phyloP scores from a whole-genome alignment of 2,888 invertebrate species.

The Sphinx pinastri region DNA sequence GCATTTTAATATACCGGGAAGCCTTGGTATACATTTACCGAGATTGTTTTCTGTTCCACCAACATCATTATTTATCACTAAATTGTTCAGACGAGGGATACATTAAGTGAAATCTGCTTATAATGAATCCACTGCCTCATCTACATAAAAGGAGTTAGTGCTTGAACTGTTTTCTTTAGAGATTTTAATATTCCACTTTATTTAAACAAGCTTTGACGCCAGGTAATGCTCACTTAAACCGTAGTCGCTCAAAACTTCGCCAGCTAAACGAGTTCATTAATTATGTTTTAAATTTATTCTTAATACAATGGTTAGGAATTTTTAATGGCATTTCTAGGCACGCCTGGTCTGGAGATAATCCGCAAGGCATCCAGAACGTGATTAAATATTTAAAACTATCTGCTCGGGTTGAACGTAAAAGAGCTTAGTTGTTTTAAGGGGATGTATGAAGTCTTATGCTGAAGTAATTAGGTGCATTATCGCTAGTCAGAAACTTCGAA shows the following conservation, averaged over 20 bases:
- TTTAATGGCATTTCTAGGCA: slow-evolving; percentile 16
- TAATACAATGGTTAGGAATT: slow-evolving; percentile 16
- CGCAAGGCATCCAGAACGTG: background rate
- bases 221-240: slow-evolving; percentile 48
- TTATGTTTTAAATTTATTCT: slow-evolving; percentile 21
- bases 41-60: slow-evolving; percentile 35
- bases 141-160: slow-evolving; percentile 68
- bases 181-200: slow-evolving; percentile 63
- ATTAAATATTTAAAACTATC: slow-evolving; percentile 15
- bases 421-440: slow-evolving; percentile 10
- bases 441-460: background rate
- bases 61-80: slow-evolving; percentile 54
- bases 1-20: slow-evolving; percentile 36
- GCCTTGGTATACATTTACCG: slow-evolving; percentile 28
- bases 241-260: slow-evolving; percentile 40
- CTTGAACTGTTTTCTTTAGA: slow-evolving; percentile 62
- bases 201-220: slow-evolving; percentile 43
- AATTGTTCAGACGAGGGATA: slow-evolving; percentile 45
- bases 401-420: background rate
- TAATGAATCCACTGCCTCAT: slow-evolving; percentile 68
- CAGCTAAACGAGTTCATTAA: slow-evolving; percentile 18
- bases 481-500: background rate
- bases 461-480: background rate
- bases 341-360: background rate
- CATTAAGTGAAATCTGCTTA: slow-evolving; percentile 53